These are phyloP conservation scores for Sprattus sprattus DNA, from an alignment of 2,113 vertebrate genomes.

Conservation along the genomic window DNA sequence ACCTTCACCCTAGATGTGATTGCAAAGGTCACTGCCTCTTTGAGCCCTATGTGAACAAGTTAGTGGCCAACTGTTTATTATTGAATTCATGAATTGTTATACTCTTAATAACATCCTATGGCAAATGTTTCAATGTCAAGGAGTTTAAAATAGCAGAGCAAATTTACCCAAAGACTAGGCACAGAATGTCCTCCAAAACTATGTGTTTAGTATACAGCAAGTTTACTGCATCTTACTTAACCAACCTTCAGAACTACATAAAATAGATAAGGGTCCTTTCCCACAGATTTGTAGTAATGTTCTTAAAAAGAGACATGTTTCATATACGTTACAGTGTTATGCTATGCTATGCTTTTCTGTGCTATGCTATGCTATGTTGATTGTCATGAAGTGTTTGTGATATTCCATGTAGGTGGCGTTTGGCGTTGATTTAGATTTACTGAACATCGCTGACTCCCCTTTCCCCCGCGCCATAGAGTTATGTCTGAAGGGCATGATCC, in stretches of 20 bases:
- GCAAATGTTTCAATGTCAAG: background rate
- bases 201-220: background rate
- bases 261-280: background rate
- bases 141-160: background rate
- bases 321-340: background rate
- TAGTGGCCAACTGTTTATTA: background rate
- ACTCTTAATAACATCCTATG: background rate
- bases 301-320: background rate
- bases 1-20: conserved; percentile 68
- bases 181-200: background rate
- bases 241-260: background rate
- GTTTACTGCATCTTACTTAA: background rate
- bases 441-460: conserved; percentile 60
- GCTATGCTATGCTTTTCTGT: too few species aligned
- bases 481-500: conserved; percentile 74
- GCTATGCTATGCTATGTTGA: too few species aligned
- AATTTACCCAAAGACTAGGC: background rate
- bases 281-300: background rate
- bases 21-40: conserved; percentile 54
- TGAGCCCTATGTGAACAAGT: background rate
- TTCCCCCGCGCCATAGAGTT: conserved; percentile 75
- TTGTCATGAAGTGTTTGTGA: background rate
- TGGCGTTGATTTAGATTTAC: conserved; percentile 79
- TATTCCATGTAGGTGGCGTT: conserved; percentile 76
- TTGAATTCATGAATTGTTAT: background rate